phyloP scores from a whole-genome alignment of 2,888 invertebrate genomes.

The Ephialtes manifestator region DNA sequence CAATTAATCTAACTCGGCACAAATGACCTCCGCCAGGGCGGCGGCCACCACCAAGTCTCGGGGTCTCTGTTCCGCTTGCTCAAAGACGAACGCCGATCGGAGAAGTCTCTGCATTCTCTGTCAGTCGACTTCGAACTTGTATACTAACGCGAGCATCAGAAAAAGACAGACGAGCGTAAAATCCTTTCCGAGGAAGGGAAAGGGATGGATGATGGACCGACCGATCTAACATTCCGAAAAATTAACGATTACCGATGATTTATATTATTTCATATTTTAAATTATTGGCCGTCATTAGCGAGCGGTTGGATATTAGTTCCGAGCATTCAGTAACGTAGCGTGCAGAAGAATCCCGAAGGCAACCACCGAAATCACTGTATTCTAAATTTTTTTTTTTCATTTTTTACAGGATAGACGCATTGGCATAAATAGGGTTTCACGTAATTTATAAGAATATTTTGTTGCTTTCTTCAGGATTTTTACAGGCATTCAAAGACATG shows the following conservation, averaged over 20 bases:
- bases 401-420: slow-evolving; percentile 4
- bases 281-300: slow-evolving; percentile 85
- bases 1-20: slow-evolving; percentile 85
- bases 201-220: slow-evolving; percentile 82
- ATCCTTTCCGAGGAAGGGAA: slow-evolving; percentile 52
- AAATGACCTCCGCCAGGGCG: slow-evolving; percentile 83
- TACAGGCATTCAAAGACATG: too few relatives aligned
- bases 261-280: slow-evolving; percentile 85
- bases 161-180: slow-evolving; percentile 74
- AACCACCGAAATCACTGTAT: background rate
- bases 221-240: slow-evolving; percentile 86
- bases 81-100: slow-evolving; percentile 71
- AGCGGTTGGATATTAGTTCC: slow-evolving; percentile 79
- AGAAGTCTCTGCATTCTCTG: slow-evolving; percentile 47
- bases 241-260: slow-evolving; percentile 86
- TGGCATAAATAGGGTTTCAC: background rate
- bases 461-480: background rate
- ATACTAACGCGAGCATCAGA: slow-evolving; percentile 24
- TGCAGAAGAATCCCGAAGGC: slow-evolving; percentile 22
- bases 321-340: background rate
- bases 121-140: slow-evolving; percentile 55
- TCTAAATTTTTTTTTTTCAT: slow-evolving; percentile 26
- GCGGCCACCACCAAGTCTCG: slow-evolving; percentile 62
- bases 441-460: background rate
- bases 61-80: slow-evolving; percentile 56